These are phyloP conservation scores for Liparis tanakae DNA, from an alignment of 2,797 vertebrate genomes.

Conservation along the genomic window DNA sequence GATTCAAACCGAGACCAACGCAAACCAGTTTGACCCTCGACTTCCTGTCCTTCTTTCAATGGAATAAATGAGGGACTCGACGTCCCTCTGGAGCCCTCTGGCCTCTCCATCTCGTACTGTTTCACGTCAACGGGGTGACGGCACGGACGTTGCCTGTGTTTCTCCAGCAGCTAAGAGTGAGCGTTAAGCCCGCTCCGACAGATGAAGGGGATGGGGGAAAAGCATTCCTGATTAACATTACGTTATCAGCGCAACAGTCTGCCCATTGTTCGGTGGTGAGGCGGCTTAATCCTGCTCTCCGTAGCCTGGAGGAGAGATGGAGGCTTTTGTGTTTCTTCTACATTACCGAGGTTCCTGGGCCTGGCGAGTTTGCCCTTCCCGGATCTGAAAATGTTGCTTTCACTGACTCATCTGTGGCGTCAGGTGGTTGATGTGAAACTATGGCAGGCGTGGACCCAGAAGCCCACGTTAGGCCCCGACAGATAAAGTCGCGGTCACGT, in stretches of 20 bases:
- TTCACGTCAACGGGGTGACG: conserved; percentile 10
- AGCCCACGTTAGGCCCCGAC: conserved; percentile 8
- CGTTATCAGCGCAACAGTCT: conserved; percentile 61
- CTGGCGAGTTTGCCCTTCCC: conserved; percentile 66
- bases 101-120: conserved; percentile 18
- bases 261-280: conserved; percentile 58
- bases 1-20: background rate
- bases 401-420: conserved; percentile 34
- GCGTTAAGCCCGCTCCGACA: conserved; percentile 23
- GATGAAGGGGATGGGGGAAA: conserved; percentile 34
- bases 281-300: conserved; percentile 66
- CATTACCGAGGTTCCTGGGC: conserved; percentile 50
- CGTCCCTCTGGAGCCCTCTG: conserved; percentile 8
- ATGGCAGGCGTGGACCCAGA: background rate
- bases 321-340: conserved; percentile 50
- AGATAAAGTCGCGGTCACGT: conserved; percentile 25
- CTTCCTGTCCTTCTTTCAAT: conserved; percentile 2
- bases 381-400: conserved; percentile 53
- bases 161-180: conserved; percentile 34
- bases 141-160: conserved; percentile 12
- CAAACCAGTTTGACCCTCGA: background rate
- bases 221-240: conserved; percentile 59
- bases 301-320: conserved; percentile 51
- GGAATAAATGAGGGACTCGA: conserved; percentile 1
- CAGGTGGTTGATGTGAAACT: conserved; percentile 27